Conservation (phyloP, 2,113 vertebrate genomes). For the Neopipo cinnamomea region DNA sequence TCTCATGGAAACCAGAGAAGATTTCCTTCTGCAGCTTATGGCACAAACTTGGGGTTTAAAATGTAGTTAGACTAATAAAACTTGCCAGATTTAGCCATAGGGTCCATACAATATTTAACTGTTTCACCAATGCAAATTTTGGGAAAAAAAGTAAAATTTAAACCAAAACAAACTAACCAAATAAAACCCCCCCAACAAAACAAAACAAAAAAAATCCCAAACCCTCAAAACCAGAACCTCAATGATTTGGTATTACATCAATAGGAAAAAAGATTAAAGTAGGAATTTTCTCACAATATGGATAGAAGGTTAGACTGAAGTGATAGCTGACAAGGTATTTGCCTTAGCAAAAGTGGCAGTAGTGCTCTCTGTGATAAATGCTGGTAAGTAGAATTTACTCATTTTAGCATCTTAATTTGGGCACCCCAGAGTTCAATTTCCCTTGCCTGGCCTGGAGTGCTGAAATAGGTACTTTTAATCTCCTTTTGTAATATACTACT, state of each 20-base stretch:
- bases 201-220: background rate
- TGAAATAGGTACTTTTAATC: constrained; percentile 13
- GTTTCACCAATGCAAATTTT: background rate
- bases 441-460: background rate
- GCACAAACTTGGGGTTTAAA: background rate
- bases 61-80: background rate
- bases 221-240: background rate
- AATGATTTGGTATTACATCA: background rate
- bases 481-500: constrained; percentile 9
- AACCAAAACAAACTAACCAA: background rate
- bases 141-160: background rate
- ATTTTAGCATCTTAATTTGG: constrained; percentile 16
- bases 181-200: rapidly evolving
- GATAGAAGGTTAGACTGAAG: background rate
- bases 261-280: background rate
- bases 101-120: background rate
- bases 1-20: background rate
- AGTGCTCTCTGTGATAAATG: constrained; percentile 3
- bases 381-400: background rate
- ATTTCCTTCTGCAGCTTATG: background rate
- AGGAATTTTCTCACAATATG: background rate
- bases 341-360: background rate
- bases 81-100: background rate
- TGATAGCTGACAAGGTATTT: background rate
- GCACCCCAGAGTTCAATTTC: background rate